Conservation (phyloP, 2,113 vertebrate species). For the Cranoglanis bouderius region DNA sequence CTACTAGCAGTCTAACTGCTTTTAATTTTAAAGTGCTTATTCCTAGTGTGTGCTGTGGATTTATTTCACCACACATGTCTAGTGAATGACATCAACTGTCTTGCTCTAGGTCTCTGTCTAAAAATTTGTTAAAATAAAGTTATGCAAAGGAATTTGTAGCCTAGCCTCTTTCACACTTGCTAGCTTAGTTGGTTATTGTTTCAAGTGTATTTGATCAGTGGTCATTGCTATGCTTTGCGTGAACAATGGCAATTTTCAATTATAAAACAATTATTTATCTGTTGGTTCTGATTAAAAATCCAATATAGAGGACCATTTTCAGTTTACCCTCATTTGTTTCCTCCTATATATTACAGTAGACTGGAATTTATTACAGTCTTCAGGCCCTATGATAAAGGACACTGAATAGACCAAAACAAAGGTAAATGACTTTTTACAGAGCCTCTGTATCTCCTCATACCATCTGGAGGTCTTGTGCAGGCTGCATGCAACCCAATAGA, state of each 20-base stretch:
- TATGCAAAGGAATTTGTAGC: neutral
- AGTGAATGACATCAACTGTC: neutral
- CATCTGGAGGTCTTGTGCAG: neutral
- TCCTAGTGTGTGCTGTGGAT: neutral
- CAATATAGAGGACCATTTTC: constrained; percentile 18
- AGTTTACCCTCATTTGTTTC: constrained; percentile 43
- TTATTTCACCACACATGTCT: neutral
- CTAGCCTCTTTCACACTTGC: neutral
- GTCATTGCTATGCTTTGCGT: neutral
- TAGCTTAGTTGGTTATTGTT: neutral
- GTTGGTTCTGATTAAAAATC: constrained; percentile 30
- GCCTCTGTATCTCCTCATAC: neutral
- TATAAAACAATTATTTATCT: neutral
- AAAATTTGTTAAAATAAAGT: too few relatives aligned
- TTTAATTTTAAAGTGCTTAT: neutral
- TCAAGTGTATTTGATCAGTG: neutral
- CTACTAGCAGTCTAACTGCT: neutral
- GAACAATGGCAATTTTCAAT: neutral
- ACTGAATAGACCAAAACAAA: neutral
- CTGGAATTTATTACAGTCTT: constrained; percentile 14
- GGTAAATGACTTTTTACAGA: constrained; percentile 23
- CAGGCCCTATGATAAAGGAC: neutral
- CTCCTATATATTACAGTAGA: neutral
- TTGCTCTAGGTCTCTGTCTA: neutral
- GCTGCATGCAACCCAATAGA: neutral